Base-by-base conservation (phyloP, 2,888 invertebrate genomes). In the Dicyrtomina minuta region DNA sequence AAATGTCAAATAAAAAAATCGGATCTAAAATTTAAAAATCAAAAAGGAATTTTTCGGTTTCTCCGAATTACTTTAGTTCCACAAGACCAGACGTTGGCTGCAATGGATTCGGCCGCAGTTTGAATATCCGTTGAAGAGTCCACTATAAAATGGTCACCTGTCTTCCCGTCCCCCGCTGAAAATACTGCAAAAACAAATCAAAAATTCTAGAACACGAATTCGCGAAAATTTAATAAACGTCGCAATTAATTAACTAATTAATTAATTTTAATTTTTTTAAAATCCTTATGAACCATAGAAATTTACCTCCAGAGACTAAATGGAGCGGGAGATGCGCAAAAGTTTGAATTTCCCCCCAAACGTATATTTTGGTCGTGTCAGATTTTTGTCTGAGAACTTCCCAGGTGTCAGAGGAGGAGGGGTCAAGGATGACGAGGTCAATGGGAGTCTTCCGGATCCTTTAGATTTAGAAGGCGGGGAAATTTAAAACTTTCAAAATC, bases 61-160 rank as follows among this genome's bases (percentile, higher is more conserved):
- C n/a, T n/a, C n/a, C n/a, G n/a, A n/a, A 51, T 51, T 71, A 74
- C 74, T 46, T 58, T 58, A 17, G 49, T 46, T 27, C 72, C 73
- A 1, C 70, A 66, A 43, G 59, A 22, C 72, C 70, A 72, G 33
- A 59, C 58, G 33, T 70, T 67, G 41, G 62, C 33, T 26, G 64
- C 27, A 58, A 75, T 73, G 33, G 69, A 60, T n/a, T 72, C 70
- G 4, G 70, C 60, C 26, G 70, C 53, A 5, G 68, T 72, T 60
- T 58, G 27, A 17, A 73, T 33, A 26, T 75, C 75, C 13, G 73
- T 73, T 17, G 70, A 70, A 12, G 73, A 75, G 58, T 73, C 73
- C 10, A 75, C 60, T 22, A 75, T 70, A 61, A 71, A 73, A 24
- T 73, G 71, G 22, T 33, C 56, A 26, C 62, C 62, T 49, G 22